phyloP scores from a whole-genome alignment of 2,113 vertebrate species.

The Phycodurus eques region DNA sequence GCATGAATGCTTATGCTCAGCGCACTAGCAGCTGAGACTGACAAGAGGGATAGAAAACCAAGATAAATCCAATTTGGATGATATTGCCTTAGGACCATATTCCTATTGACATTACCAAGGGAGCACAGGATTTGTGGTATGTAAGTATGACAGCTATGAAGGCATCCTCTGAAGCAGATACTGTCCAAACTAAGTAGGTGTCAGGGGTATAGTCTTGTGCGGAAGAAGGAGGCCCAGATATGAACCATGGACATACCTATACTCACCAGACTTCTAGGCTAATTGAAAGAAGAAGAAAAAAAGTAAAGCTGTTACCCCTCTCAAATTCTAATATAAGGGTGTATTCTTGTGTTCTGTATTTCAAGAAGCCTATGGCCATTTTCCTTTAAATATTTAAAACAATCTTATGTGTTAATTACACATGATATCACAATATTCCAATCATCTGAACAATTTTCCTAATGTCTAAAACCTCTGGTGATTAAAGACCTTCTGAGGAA shows the following conservation, averaged over 20 bases:
- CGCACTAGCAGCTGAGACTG: neutral
- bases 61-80: constrained; percentile 5
- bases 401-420: constrained; percentile 53
- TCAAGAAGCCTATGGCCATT: constrained; percentile 19
- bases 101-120: constrained; percentile 2
- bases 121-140: constrained; percentile 14
- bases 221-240: constrained; percentile 3
- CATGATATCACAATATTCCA: constrained; percentile 45
- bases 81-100: constrained; percentile 4
- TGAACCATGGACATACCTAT: constrained; percentile 19
- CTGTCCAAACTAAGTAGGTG: constrained; percentile 17
- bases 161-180: constrained; percentile 5
- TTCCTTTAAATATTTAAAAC: constrained; percentile 38
- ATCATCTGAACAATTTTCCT: constrained; percentile 42
- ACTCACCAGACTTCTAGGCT: constrained; percentile 11
- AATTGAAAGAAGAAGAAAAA: constrained; percentile 20
- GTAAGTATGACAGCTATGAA: constrained; percentile 15
- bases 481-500: constrained; percentile 25
- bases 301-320: constrained; percentile 1
- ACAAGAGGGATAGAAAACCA: constrained; percentile 11
- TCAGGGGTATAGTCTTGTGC: constrained; percentile 9
- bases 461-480: constrained; percentile 39
- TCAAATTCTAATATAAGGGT: constrained; percentile 7
- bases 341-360: constrained; percentile 23
- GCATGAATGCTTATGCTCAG: neutral